phyloP scores from a whole-genome alignment of 2,797 vertebrate species.

The Falco novaeseelandiae region DNA sequence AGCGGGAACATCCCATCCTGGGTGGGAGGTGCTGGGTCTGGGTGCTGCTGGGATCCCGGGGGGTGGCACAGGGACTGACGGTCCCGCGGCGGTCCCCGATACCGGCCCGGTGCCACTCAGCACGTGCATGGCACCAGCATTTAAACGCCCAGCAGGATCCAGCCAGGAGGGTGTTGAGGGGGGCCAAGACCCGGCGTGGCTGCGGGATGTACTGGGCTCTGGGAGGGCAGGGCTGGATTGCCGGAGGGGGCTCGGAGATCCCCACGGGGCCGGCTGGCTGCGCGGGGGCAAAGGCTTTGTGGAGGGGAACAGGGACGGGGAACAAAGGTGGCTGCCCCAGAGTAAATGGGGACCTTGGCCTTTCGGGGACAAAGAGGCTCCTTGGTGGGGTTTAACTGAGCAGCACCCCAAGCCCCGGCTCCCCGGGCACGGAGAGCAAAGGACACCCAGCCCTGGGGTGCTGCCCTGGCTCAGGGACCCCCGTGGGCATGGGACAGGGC shows the following conservation, averaged over 20 bases:
- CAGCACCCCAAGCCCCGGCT: too few species aligned
- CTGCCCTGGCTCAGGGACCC: neutral
- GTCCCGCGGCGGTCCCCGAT: neutral
- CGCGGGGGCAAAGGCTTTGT: too few species aligned
- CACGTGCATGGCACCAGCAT: neutral
- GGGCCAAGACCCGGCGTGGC: neutral
- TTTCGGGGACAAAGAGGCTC: too few species aligned
- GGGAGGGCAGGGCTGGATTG: too few species aligned
- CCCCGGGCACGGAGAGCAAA: neutral
- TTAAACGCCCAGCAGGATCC: neutral
- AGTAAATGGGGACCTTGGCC: too few species aligned
- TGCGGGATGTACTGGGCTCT: too few species aligned
- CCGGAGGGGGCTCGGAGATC: too few species aligned
- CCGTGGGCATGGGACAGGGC: neutral
- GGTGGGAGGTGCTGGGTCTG: neutral
- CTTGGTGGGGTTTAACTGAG: too few species aligned
- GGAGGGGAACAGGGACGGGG: too few species aligned
- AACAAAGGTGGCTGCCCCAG: too few species aligned
- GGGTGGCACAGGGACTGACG: neutral
- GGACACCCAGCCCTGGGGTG: too few species aligned
- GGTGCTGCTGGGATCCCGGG: neutral
- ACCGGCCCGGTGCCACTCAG: neutral
- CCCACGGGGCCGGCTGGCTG: too few species aligned
- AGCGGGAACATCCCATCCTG: neutral
- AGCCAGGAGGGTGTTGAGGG: neutral